Percentiles rank a stretch among this genome's conserved stretches.
Evolutionary conservation across 2,888 invertebrate genomes (phyloP).

Genomic region (Cheilosia scutellata): DNA sequence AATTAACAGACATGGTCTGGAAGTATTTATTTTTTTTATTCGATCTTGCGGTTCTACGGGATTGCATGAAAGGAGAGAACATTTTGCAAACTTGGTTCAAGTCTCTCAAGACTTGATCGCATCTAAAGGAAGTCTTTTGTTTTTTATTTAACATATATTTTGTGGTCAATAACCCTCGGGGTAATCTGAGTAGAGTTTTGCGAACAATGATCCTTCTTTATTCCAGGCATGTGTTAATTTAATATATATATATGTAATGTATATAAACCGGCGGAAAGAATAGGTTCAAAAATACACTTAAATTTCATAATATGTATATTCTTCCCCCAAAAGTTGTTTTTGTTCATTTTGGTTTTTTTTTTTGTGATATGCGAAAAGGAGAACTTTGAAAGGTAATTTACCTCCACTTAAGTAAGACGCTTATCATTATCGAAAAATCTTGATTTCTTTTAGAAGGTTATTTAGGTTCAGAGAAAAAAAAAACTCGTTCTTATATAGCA

Average conservation of each 20-base stretch:
- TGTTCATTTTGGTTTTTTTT: not conserved
- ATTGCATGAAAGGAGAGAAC: constrained; percentile 41
- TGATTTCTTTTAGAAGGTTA: constrained; percentile 52
- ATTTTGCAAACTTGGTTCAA: constrained; percentile 10
- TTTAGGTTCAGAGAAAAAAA: constrained; percentile 50
- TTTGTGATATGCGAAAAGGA: constrained; percentile 2
- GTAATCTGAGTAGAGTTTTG: constrained; percentile 44
- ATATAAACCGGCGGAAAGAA: not conserved
- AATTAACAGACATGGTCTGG: constrained; percentile 26
- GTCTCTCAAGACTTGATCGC: constrained; percentile 34
- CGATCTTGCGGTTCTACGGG: constrained; percentile 27
- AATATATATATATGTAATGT: not conserved
- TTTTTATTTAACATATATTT: constrained; percentile 7
- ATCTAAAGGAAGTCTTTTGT: constrained; percentile 58
- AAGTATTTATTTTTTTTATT: constrained; percentile 16
- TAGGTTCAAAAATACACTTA: constrained; percentile 25
- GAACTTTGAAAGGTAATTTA: constrained; percentile 53
- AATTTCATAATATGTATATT: constrained; percentile 35
- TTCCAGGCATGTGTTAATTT: constrained; percentile 16
- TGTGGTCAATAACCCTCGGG: constrained; percentile 59
- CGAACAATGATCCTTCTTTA: constrained; percentile 24
- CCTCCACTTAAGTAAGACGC: constrained; percentile 45
- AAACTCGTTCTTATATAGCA: constrained; percentile 49
- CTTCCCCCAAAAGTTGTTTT: constrained; percentile 9
- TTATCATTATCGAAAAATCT: constrained; percentile 34